A percentile compares a stretch with the other conserved stretches of the same genome.
These are phyloP conservation scores for Sigmodon hispidus DNA, from an alignment of 2,113 vertebrate species.

Conservation along the genomic window DNA sequence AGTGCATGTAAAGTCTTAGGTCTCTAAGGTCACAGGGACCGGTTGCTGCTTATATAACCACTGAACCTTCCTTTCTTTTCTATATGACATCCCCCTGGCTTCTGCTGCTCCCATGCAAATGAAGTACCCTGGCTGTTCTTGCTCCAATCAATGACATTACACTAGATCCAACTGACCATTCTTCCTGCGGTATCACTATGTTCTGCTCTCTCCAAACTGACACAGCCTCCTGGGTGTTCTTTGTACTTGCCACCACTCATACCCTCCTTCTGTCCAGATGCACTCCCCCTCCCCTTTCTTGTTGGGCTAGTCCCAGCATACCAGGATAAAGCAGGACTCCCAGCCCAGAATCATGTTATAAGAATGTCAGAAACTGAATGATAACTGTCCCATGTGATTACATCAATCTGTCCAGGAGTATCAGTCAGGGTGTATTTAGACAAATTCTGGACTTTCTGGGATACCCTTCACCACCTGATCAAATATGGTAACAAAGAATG, in stretches of 20 bases:
- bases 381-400: background rate
- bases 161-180: background rate
- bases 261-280: no score
- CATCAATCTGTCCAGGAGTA: background rate
- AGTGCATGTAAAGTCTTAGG: background rate
- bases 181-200: background rate
- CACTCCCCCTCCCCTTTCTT: background rate
- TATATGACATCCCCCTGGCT: background rate
- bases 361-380: background rate
- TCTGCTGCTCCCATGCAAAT: background rate
- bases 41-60: background rate
- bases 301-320: background rate
- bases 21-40: background rate
- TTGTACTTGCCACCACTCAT: background rate
- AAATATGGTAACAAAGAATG: conserved; percentile 96
- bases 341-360: background rate
- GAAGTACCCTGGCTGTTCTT: background rate
- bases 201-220: background rate
- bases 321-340: background rate
- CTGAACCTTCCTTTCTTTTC: background rate
- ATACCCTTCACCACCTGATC: conserved; percentile 90
- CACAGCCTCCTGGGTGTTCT: background rate
- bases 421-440: background rate
- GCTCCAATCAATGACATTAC: background rate
- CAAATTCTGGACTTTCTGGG: background rate